Evolutionary conservation across 2,113 vertebrate genomes (phyloP), one percentile per base, ranked within the genome.

Genomic region (Laticauda colubrina): DNA sequence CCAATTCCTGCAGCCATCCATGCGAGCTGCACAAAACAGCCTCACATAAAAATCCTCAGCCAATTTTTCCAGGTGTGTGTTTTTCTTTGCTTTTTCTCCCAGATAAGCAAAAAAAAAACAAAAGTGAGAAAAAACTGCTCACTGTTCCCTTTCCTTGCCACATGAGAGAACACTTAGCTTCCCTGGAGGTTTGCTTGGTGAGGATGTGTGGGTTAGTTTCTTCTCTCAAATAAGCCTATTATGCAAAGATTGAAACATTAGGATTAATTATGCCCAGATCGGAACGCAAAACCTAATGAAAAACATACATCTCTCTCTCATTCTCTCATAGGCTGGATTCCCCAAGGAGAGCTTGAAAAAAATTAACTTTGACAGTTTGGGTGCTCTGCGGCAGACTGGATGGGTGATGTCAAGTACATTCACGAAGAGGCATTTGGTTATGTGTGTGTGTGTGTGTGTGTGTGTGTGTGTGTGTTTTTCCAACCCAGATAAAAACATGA

Each of bases 251-350:
- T 95, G 96, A 92, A 97, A 96, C 95, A 96, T 96, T 97, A 97
- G 95, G 94, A 97, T 97, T 97, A 98, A 97, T 97, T 97, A 97
- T 94, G 95, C 90, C 91, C 12, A 97, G 97, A 94, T 94, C 92
- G 57, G 96, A 96, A 93, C 94, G 75, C 93, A 97, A 97, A 96
- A 88, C 45, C 53, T 97, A 96, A 97, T 97, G 97, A 97, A 97
- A 97, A 97, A 91, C 96, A 96, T 96, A 93, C 89, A 97, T 97
- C 96, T 96, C 94, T 95, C 6, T 0, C 92, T 94, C 92, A 94
- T 24, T 61, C 8, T 95, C 6, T 0, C 91, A 93, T 93, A 95
- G 94, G 29, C 93, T 93, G 59, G 93, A 97, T 94, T 97, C 97
- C 96, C 92, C 24, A 24, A 93, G 96, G 95, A 97, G 95, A 95